Conservation (phyloP, 2,797 vertebrate genomes). For the Epinephelus coioides region DNA sequence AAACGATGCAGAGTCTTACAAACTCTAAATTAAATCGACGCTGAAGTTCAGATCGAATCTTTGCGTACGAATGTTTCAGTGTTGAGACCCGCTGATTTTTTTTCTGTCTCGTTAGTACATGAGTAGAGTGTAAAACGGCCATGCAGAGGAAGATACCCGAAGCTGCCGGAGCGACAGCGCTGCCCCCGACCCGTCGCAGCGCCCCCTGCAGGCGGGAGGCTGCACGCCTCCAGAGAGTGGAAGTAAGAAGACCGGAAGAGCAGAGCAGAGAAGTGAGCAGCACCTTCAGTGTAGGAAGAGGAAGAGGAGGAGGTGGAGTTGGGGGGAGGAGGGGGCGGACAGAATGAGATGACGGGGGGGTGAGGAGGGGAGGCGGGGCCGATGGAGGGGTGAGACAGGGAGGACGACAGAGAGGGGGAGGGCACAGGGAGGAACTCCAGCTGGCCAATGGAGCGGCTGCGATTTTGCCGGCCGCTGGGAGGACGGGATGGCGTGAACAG, state of each 20-base stretch:
- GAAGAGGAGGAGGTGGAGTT: slow-evolving; percentile 14
- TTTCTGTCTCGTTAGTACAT: slow-evolving; percentile 28
- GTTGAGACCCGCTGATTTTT: not conserved
- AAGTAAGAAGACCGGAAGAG: slow-evolving; percentile 68
- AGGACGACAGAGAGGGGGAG: slow-evolving; percentile 73
- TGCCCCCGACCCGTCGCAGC: slow-evolving; percentile 19
- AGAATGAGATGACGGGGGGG: slow-evolving; percentile 36
- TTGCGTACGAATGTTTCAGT: not conserved
- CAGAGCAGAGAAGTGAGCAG: slow-evolving; percentile 56
- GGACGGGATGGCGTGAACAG: slow-evolving; percentile 25
- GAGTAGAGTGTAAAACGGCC: not conserved
- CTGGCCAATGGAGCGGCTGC: slow-evolving; percentile 90
- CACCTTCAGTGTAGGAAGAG: slow-evolving; percentile 40
- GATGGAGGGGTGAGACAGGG: slow-evolving; percentile 78
- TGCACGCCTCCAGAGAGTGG: slow-evolving; percentile 58
- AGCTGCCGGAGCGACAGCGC: slow-evolving; percentile 67
- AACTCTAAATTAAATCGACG: not conserved
- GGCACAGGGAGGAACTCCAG: slow-evolving; percentile 81
- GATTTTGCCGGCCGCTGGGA: slow-evolving; percentile 84
- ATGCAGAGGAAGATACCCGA: slow-evolving; percentile 67
- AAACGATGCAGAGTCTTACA: too few relatives aligned
- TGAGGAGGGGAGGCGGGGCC: slow-evolving; percentile 23
- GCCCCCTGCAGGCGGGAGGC: slow-evolving; percentile 63
- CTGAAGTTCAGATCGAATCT: not conserved
- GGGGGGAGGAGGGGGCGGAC: slow-evolving; percentile 42